These are phyloP conservation scores for Sipha flava DNA, from an alignment of 1,140 invertebrate genomes.

Conservation along the genomic window DNA sequence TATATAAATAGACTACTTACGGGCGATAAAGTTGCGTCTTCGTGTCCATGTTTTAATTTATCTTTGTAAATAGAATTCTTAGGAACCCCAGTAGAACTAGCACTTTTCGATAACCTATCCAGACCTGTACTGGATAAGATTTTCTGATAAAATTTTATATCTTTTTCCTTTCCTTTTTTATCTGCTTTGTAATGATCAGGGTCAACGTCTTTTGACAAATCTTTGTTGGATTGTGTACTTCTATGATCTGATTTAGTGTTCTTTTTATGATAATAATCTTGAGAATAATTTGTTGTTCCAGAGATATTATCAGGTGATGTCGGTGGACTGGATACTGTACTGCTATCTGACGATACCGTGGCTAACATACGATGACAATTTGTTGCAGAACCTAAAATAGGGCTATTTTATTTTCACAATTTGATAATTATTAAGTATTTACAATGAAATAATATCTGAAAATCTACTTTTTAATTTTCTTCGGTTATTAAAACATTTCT, in stretches of 20 bases:
- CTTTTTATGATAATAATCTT: background rate
- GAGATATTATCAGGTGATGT: slow-evolving; percentile 50
- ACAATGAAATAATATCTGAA: no score
- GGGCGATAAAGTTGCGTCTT: background rate
- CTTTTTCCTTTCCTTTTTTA: slow-evolving; percentile 12
- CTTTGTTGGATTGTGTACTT: background rate
- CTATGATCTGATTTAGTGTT: background rate
- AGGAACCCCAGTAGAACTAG: slow-evolving; percentile 14
- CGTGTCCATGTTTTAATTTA: slow-evolving; percentile 8
- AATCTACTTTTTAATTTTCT: no score
- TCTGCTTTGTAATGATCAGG: background rate
- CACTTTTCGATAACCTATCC: slow-evolving; percentile 12
- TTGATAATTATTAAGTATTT: no score
- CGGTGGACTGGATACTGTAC: slow-evolving; percentile 47
- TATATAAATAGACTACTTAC: no score
- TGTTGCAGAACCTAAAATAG: background rate
- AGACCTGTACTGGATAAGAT: slow-evolving; percentile 6
- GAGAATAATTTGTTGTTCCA: background rate
- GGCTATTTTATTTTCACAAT: background rate
- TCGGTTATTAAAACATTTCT: no score
- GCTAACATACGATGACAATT: background rate
- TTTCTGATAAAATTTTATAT: slow-evolving; percentile 18
- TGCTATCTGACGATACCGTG: background rate
- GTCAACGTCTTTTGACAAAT: background rate
- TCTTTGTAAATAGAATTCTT: slow-evolving; percentile 1